Evolutionary conservation across 2,113 vertebrate species (phyloP).

Genomic region (Ammodramus savannarum): DNA sequence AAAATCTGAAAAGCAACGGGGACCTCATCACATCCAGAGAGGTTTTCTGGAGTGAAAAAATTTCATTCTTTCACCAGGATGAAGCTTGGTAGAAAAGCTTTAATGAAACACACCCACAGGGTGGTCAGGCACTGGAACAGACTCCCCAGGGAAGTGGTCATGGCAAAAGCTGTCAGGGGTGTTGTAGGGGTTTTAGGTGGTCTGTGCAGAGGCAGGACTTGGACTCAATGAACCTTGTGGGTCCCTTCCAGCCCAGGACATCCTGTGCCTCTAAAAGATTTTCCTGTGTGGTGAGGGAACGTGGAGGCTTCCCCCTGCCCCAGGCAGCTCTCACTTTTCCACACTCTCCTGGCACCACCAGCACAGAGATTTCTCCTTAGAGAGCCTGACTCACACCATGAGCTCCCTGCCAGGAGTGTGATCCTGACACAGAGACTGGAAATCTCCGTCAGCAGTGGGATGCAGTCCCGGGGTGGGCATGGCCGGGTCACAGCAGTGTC

Average conservation of each 20-base stretch:
- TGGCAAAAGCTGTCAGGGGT: background rate
- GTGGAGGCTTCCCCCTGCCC: background rate
- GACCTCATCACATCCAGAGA: background rate
- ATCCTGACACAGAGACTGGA: accelerated
- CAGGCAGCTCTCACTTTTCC: background rate
- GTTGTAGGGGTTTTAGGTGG: background rate
- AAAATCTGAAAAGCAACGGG: background rate
- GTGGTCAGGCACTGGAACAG: background rate
- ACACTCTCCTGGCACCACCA: background rate
- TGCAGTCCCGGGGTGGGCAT: accelerated
- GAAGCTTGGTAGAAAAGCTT: background rate
- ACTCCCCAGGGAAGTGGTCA: background rate
- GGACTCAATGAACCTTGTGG: background rate
- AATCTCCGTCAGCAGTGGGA: background rate
- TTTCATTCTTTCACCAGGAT: background rate
- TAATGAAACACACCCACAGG: background rate
- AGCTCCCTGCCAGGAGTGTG: background rate
- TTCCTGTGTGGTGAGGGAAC: background rate
- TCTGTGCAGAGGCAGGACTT: background rate
- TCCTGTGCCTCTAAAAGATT: background rate
- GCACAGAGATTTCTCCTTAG: accelerated
- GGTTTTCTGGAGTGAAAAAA: background rate
- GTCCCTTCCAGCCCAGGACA: background rate
- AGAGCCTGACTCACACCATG: background rate
- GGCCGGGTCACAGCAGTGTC: background rate